Percentiles rank a stretch among this genome's conserved stretches.
These are phyloP conservation scores for Prionace glauca DNA, from an alignment of 2,797 vertebrate genomes.

Conservation along the genomic window DNA sequence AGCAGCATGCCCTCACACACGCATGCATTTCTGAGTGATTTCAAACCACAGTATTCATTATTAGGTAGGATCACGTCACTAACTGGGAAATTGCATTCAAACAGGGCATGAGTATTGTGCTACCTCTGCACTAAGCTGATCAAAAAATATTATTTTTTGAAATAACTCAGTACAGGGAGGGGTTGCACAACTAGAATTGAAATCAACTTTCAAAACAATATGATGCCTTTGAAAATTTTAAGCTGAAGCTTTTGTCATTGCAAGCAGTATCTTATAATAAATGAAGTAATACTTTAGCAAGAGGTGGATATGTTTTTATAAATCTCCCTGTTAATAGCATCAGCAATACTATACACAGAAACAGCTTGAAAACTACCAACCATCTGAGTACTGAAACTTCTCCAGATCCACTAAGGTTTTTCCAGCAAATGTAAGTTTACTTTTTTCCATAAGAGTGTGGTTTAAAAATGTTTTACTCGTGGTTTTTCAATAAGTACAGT, in stretches of 20 bases:
- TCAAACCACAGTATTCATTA: neutral
- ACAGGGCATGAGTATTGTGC: neutral
- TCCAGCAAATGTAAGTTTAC: neutral
- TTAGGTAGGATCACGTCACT: neutral
- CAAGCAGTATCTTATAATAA: neutral
- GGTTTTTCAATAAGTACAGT: neutral
- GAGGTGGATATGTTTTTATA: neutral
- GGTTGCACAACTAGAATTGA: neutral
- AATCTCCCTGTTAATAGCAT: too few relatives aligned
- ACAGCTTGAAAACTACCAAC: neutral
- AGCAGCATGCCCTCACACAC: neutral
- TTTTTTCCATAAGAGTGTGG: neutral
- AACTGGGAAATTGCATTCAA: neutral
- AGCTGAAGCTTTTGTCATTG: neutral
- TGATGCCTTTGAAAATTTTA: neutral
- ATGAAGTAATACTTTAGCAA: neutral
- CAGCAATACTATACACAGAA: neutral
- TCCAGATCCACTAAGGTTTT: neutral
- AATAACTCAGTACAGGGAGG: too few relatives aligned
- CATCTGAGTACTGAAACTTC: neutral
- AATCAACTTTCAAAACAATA: neutral
- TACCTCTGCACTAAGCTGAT: neutral
- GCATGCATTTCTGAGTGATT: neutral
- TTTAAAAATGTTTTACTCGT: neutral
- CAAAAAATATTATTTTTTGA: neutral